Percentiles rank a stretch among this genome's conserved stretches.
Conservation (phyloP, 2,888 invertebrate genomes). For the Pammene aurita region DNA sequence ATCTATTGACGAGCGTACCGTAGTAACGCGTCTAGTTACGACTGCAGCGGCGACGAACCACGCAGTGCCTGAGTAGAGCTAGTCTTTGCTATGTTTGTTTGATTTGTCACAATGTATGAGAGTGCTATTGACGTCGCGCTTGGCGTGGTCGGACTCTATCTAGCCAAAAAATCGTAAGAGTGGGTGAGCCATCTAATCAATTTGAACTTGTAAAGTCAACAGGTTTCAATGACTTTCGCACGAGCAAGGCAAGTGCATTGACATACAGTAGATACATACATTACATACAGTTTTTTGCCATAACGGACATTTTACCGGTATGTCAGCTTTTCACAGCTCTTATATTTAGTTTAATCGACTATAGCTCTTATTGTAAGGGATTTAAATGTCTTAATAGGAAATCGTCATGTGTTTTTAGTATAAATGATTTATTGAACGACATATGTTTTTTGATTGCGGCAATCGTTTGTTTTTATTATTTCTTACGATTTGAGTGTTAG, state of each 20-base stretch:
- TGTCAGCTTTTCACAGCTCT: constrained; percentile 25
- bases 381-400: background rate
- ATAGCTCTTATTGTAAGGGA: constrained; percentile 5
- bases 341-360: background rate
- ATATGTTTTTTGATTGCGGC: constrained; percentile 18
- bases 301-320: constrained; percentile 40
- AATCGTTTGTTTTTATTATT: constrained; percentile 2
- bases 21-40: too few species aligned
- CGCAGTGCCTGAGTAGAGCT: too few species aligned
- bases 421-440: constrained; percentile 24
- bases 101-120: too few species aligned
- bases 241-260: constrained; percentile 33
- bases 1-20: too few species aligned
- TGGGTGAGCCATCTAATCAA: background rate
- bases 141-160: background rate
- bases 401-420: background rate
- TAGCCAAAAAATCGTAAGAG: background rate
- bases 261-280: constrained; percentile 14
- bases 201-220: constrained; percentile 8
- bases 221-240: constrained; percentile 35
- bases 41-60: too few species aligned
- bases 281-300: constrained; percentile 11
- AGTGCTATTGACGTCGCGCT: too few species aligned
- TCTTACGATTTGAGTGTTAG: background rate
- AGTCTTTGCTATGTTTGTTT: too few species aligned